Evolutionary conservation across 2,113 vertebrate species (phyloP).

Genomic region (Myotis brandtii): DNA sequence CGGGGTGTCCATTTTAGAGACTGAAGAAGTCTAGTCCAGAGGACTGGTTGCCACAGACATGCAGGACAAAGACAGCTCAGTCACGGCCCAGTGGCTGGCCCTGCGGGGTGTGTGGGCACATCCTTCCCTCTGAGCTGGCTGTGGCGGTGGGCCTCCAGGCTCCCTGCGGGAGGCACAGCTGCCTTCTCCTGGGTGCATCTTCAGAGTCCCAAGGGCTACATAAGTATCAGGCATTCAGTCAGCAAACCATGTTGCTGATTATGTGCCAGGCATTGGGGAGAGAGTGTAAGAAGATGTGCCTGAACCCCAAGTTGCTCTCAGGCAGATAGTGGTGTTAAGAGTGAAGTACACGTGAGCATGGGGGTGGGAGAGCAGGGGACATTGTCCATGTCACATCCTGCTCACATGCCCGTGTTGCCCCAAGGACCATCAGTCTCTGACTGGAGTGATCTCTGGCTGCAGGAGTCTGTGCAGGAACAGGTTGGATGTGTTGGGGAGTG

Average conservation of each 20-base stretch:
- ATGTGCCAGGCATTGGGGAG: background rate
- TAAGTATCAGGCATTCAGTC: background rate
- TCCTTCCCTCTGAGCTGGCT: background rate
- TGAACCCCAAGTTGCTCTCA: no score
- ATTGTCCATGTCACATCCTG: background rate
- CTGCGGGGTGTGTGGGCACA: fast-evolving
- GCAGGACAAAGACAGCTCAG: fast-evolving
- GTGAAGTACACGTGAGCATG: background rate
- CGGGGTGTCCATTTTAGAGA: background rate
- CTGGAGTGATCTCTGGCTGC: background rate
- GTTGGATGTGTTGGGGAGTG: background rate
- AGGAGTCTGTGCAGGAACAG: background rate
- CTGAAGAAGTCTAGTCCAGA: background rate
- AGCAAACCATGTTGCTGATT: background rate
- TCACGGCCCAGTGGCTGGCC: background rate
- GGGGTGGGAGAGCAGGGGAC: background rate
- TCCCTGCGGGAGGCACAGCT: background rate
- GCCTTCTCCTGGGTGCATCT: background rate
- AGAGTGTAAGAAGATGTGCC: background rate
- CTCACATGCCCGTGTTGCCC: no score
- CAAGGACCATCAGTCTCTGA: background rate
- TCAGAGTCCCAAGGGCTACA: background rate
- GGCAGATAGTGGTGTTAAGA: background rate
- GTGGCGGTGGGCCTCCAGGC: background rate
- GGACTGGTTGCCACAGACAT: background rate